A percentile compares a stretch with the other conserved stretches of the same genome.
phyloP scores from a whole-genome alignment of 2,113 vertebrate genomes.

The Onychostoma macrolepis region DNA sequence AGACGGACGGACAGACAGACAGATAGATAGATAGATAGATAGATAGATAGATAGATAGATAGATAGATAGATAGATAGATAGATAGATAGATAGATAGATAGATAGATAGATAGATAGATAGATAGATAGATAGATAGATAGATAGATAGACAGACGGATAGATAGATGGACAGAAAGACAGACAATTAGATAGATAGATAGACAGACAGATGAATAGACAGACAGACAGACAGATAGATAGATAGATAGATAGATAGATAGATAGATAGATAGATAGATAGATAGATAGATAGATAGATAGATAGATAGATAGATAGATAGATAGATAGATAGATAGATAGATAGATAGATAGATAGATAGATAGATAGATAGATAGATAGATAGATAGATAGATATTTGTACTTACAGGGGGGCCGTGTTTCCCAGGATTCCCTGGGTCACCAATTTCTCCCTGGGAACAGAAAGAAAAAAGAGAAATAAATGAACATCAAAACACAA shows the following conservation, averaged over 20 bases:
- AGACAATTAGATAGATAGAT: too few relatives aligned
- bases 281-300: neutral
- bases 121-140: too few relatives aligned
- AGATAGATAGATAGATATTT: neutral
- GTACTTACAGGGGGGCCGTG: conserved; percentile 87
- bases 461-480: conserved; percentile 24
- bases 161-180: too few relatives aligned
- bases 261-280: neutral
- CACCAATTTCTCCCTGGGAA: conserved; percentile 91
- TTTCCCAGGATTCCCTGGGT: conserved; percentile 88
- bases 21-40: too few relatives aligned
- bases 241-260: neutral
- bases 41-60: neutral
- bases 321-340: neutral
- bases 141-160: too few relatives aligned
- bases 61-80: too few relatives aligned
- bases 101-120: too few relatives aligned
- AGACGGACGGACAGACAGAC: neutral
- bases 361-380: neutral
- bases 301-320: neutral
- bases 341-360: neutral
- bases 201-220: rapidly evolving
- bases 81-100: too few relatives aligned
- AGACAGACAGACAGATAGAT: neutral
- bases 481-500: neutral